Percentiles rank a stretch among this genome's conserved stretches.
These are phyloP conservation scores for Xenotilapia longispinis DNA, from an alignment of 2,113 vertebrate genomes.

Conservation along the genomic window DNA sequence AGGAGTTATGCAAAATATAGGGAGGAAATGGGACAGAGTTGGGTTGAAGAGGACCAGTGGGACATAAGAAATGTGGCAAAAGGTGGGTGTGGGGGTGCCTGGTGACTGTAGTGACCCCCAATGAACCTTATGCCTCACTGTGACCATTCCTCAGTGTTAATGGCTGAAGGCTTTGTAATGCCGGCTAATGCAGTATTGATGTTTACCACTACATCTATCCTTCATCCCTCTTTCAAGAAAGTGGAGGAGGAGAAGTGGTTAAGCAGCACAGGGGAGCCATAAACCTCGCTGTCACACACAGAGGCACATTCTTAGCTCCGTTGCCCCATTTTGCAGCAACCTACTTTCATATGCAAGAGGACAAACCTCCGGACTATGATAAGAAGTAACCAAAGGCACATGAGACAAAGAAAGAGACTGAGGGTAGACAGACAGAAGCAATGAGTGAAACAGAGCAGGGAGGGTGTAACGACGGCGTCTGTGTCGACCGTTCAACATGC, in stretches of 20 bases:
- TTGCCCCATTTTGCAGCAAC: conserved; percentile 41
- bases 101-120: conserved; percentile 54
- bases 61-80: not conserved
- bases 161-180: conserved; percentile 64
- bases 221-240: conserved; percentile 56
- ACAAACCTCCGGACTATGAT: conserved; percentile 6
- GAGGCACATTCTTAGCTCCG: not conserved
- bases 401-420: not conserved
- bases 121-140: conserved; percentile 51
- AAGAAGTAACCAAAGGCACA: not conserved
- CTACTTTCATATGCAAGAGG: conserved; percentile 37
- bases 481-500: conserved; percentile 21
- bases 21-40: not conserved
- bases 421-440: conserved; percentile 1
- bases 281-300: conserved; percentile 49
- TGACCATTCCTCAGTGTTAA: conserved; percentile 69
- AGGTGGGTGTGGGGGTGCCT: conserved; percentile 21
- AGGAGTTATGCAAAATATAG: not conserved
- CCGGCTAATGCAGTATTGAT: conserved; percentile 80
- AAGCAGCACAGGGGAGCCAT: conserved; percentile 59
- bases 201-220: conserved; percentile 65
- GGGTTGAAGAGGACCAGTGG: not conserved
- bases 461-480: conserved; percentile 31
- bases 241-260: conserved; percentile 50
- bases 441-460: conserved; percentile 20